Evolutionary conservation across 2,113 vertebrate genomes (phyloP).

Genomic region (Lepus europaeus): DNA sequence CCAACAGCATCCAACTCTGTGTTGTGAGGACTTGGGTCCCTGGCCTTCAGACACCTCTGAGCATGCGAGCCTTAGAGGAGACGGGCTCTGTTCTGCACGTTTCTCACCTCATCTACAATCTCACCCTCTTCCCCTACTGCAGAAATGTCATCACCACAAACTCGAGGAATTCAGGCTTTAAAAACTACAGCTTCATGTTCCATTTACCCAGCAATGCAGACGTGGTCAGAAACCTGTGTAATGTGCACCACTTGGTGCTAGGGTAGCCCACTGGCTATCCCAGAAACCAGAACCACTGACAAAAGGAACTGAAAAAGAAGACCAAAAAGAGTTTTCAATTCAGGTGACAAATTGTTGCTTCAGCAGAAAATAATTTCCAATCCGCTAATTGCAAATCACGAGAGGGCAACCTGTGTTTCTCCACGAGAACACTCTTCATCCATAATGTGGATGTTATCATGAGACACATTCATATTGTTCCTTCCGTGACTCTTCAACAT

Average conservation of each 20-base stretch:
- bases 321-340: neutral
- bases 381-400: neutral
- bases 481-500: neutral
- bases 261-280: neutral
- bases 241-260: neutral
- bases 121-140: neutral
- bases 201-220: neutral
- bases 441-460: neutral
- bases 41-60: neutral
- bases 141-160: neutral
- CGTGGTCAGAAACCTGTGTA: neutral
- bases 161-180: neutral
- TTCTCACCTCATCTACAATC: neutral
- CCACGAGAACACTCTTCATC: neutral
- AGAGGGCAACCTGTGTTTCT: neutral
- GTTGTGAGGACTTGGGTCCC: neutral
- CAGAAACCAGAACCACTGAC: accelerated
- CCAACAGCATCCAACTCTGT: neutral
- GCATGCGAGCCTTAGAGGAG: no score
- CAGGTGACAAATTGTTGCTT: neutral
- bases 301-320: neutral
- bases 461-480: neutral
- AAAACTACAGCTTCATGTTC: neutral
- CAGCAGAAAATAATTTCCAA: neutral
- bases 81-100: neutral